Evolutionary conservation across 2,113 vertebrate species (phyloP), one percentile per base, ranked within the genome.

Genomic region (Monarcha castaneiventris): DNA sequence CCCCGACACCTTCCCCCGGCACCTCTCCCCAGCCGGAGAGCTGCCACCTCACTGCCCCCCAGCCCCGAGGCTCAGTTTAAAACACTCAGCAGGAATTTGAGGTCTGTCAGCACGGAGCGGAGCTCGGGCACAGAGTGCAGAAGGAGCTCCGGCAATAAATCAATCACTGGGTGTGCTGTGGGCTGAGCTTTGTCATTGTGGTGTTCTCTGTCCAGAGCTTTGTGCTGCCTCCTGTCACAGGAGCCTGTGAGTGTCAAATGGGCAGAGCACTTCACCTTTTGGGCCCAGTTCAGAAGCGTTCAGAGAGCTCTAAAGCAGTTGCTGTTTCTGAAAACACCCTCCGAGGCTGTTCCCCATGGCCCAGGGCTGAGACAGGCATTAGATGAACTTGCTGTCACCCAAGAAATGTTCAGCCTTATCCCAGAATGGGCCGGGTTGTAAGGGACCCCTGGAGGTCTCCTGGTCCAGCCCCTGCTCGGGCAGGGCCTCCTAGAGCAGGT

Each of bases 131-230:
- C 6, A 6, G 44, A 1, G 44, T 2, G 54, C 2, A 0, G 10
- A 4, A 7, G 8, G 0, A 19, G 18, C 35, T 26, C 39, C 20
- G 3, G 86, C 44, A 3, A 0, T 25, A 3, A 49, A 16, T 35
- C 4, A 3, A 2, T 19, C 1, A 0, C 0, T 1, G 56, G 19
- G 0, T 11, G 35, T 12, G 43, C 1, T 5, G 27, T 11, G 52
- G 22, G 3, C 20, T 9, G 55, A n/a, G 51, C 1, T 43, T 37
- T 48, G 77, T 37, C 33, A 0, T 0, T 5, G 41, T 19, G 49
- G 22, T 3, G 1, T 18, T 48, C 2, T 1, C 71, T 39, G 54
- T 2, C 26, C 25, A 0, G 29, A 51, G 77, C 3, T 22, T 6
- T 2, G 75, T 6, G 54, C 58, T 18, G 48, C 26, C 49, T 35